These are phyloP conservation scores for Troides helena DNA, from an alignment of 2,888 invertebrate species.

Conservation along the genomic window DNA sequence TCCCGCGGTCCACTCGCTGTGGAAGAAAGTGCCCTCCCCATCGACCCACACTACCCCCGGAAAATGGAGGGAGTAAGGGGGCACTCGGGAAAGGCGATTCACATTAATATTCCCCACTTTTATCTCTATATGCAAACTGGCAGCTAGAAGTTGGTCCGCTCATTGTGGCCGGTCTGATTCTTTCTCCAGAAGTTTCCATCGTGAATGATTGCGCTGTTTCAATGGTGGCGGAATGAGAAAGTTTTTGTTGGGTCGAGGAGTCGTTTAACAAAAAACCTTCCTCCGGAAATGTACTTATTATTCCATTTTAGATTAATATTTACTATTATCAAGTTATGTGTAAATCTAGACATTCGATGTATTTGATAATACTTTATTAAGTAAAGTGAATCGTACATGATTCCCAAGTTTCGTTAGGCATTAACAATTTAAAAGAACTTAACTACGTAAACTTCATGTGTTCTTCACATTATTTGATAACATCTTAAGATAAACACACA, in stretches of 20 bases:
- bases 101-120: constrained; percentile 81
- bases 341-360: not conserved
- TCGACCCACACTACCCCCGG: constrained; percentile 31
- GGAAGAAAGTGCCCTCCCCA: constrained; percentile 63
- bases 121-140: constrained; percentile 81
- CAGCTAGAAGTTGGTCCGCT: constrained; percentile 73
- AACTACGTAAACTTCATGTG: not conserved
- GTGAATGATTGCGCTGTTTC: constrained; percentile 78
- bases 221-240: constrained; percentile 63
- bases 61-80: constrained; percentile 36
- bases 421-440: not conserved
- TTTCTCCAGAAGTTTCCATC: constrained; percentile 58
- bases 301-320: constrained; percentile 20
- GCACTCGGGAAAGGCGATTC: constrained; percentile 59
- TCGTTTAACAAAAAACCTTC: constrained; percentile 37
- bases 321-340: constrained; percentile 4
- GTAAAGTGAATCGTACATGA: no score
- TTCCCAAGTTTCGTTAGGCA: no score
- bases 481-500: not conserved
- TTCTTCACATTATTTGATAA: not conserved
- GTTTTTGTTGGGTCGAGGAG: constrained; percentile 63
- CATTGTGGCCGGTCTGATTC: constrained; percentile 76
- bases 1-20: constrained; percentile 73
- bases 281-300: constrained; percentile 13
- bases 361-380: no score